Base-by-base conservation (phyloP, 64 coral and sea anemone species). In the Acropora tenuis region DNA sequence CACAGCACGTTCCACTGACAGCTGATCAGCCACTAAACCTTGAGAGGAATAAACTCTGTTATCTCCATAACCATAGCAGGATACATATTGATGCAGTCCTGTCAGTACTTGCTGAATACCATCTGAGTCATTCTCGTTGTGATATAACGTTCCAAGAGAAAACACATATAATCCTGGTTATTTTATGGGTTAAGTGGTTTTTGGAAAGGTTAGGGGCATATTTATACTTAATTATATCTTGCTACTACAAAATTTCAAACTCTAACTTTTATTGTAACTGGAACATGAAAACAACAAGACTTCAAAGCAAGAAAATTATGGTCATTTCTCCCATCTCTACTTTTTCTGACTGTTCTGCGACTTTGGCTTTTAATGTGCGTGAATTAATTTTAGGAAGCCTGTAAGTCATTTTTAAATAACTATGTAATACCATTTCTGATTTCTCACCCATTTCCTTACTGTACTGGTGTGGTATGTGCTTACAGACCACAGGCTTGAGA, bases 401-500 rank as follows among this genome's bases (percentile, higher is more conserved):
- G 71, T 74, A 74, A 74, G 71, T 74, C 19, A 74, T 74, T 40
- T 30, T 74, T 43, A 41, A 30, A 63, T 63, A 63, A 11, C 48
- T 30, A 40, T 55, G 48, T 78, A 66, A 20, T 89, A 79, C 87
- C 87, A 89, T 76, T 46, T 79, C 87, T 89, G 87, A 89, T 77
- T 78, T 89, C 20, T 74, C 77, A 55, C 77, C 67, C 63, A 75
- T 75, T 43, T 73, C 78, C 60, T 49, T 90, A 16, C n/a, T 58
- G 47, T 90, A 90, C 69, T 90, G 60, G 66, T 82, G 89, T 30
- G 77, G 89, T 20, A 90, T 90, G 69, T 90, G 89, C 10, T 74
- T 45, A 8, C 68, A 67, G 47, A 75, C 69, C 43, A 77, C 45
- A 41, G 65, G 78, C 69, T 90, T 83, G 20, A 82, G 78, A 20